Percentiles rank a stretch among this genome's conserved stretches.
Conservation (phyloP, 23 tunicate species). For the Oikopleura vanhoeffeni region DNA sequence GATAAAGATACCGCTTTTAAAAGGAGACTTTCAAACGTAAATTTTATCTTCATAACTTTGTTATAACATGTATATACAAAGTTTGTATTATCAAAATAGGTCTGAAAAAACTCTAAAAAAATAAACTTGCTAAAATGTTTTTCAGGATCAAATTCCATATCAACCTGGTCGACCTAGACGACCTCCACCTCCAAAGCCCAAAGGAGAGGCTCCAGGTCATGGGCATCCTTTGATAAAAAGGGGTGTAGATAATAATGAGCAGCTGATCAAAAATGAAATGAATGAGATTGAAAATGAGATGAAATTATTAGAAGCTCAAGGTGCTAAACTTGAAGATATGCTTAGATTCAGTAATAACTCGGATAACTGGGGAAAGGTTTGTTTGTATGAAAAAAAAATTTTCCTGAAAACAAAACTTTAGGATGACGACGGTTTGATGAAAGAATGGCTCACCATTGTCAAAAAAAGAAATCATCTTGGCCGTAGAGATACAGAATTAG, state of each 20-base stretch:
- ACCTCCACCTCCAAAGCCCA: conserved; percentile 11
- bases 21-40: no score
- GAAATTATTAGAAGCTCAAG: background rate
- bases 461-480: background rate
- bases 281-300: background rate
- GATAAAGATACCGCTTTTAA: no score
- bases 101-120: no score
- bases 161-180: background rate
- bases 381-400: no score
- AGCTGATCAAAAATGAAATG: background rate
- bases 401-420: background rate
- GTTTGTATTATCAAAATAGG: no score
- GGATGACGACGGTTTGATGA: background rate
- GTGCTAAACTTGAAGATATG: background rate
- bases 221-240: background rate
- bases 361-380: background rate
- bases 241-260: background rate
- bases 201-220: background rate
- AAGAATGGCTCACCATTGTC: background rate
- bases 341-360: background rate
- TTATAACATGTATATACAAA: no score
- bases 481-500: background rate
- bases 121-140: no score
- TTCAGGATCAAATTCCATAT: background rate
- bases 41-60: no score